Base-by-base conservation (phyloP, 2,113 vertebrate species). In the Monopterus albus region DNA sequence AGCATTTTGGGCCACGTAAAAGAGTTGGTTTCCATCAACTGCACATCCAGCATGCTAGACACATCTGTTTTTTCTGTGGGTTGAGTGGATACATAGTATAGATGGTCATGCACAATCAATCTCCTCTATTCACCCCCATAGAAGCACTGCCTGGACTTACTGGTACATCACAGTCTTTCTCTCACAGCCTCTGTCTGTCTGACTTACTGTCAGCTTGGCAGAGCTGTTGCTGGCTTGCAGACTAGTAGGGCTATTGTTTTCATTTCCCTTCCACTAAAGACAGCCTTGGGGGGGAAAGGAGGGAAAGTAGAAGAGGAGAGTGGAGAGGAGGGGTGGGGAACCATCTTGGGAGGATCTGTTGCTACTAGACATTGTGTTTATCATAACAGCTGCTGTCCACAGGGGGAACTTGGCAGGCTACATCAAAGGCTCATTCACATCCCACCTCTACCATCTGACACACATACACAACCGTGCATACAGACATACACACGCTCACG, bases 311-410 rank as follows among this genome's bases (percentile, higher is more conserved):
- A 51, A 57, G 55, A 82, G 61, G 42, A 61, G 50, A 47, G 52
- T 7, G 75, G 57, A 80, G 81, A 55, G 72, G 69, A 69, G 86
- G 81, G 84, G 81, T 72, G 82, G 61, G 72, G 69, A 63, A 63
- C 78, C 84, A 88, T 89, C 81, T 88, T 81, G 78, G 89, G 82
- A 88, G 72, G 75, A 82, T 92, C 87, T 91, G 86, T 89, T 89
- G 89, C 88, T 88, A 88, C 90, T 78, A 89, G 83, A 89, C 89
- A 86, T 81, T 28, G 53, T 89, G 88, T 92, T 90, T 91, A 92
- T 91, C 91, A 91, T 86, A 92, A 91, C 89, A 92, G 86, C 84
- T 89, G 86, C 86, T 85, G 86, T 90, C 89, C 90, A 87, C 88
- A 81, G 85, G 86, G 88, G 86, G 92, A 91, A 91, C 84, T 86